phyloP scores from a whole-genome alignment of 2,888 invertebrate species.

The Antheraea assamensis region DNA sequence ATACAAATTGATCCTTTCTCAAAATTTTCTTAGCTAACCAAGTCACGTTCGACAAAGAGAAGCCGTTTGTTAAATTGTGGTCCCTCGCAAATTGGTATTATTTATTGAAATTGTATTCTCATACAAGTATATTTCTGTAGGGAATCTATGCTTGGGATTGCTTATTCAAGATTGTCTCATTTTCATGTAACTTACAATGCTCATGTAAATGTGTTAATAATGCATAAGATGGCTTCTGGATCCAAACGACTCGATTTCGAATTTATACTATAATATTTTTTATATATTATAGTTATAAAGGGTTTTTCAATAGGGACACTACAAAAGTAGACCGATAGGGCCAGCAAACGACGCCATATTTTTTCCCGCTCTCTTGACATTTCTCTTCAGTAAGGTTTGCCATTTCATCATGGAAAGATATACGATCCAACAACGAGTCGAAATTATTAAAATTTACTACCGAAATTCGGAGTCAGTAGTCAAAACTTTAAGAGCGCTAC shows the following conservation, averaged over 20 bases:
- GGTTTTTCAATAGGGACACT: too few species aligned
- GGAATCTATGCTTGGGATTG: neutral
- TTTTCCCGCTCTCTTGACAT: too few species aligned
- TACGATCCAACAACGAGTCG: too few species aligned
- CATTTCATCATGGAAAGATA: too few species aligned
- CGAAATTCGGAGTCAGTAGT: too few species aligned
- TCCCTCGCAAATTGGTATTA: slow-evolving; percentile 8
- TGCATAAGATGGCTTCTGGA: neutral
- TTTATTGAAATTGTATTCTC: slow-evolving; percentile 13
- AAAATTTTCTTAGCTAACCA: slow-evolving; percentile 46
- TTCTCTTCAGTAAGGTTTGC: too few species aligned
- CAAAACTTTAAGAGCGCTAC: too few species aligned
- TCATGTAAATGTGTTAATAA: neutral
- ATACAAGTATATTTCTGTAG: slow-evolving; percentile 7
- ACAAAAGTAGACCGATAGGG: too few species aligned
- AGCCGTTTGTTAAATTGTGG: slow-evolving; percentile 11
- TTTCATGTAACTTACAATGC: neutral
- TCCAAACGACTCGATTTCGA: neutral
- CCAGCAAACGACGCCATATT: too few species aligned
- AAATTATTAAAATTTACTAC: too few species aligned
- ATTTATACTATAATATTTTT: neutral
- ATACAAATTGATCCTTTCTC: slow-evolving; percentile 49
- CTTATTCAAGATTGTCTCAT: neutral
- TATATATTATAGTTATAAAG: neutral
- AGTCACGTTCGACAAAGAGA: slow-evolving; percentile 38